Percentiles rank a stretch among this genome's conserved stretches.
phyloP scores from a whole-genome alignment of 1,140 invertebrate species.

The Heliconius eleuchia region DNA sequence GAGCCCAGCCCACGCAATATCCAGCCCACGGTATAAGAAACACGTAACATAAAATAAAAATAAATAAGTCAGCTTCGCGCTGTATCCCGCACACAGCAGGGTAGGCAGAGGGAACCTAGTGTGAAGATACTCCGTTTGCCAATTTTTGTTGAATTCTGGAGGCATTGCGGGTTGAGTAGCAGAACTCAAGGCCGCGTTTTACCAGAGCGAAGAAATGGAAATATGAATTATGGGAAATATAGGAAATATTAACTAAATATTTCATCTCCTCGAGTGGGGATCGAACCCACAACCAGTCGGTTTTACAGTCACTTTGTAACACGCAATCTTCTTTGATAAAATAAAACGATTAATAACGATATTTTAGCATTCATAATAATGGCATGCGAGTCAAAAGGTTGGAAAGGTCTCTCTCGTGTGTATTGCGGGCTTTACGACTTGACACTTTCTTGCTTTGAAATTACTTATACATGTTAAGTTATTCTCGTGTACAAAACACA shows the following conservation, averaged over 20 bases:
- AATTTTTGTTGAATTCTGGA: no score
- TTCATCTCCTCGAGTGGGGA: no score
- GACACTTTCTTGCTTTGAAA: conserved; percentile 1
- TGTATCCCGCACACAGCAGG: no score
- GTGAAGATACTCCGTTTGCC: no score
- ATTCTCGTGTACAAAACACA: not conserved
- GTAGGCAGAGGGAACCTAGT: no score
- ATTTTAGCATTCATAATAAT: not conserved
- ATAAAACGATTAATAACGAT: not conserved
- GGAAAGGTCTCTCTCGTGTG: not conserved
- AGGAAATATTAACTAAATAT: no score
- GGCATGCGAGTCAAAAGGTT: not conserved
- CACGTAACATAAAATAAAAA: not conserved
- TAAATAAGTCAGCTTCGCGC: no score
- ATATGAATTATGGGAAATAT: no score
- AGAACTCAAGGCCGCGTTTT: no score
- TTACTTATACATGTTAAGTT: not conserved
- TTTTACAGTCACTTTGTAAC: not conserved
- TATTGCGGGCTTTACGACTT: not conserved
- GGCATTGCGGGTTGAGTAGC: no score
- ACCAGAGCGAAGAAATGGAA: no score
- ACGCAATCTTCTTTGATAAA: not conserved
- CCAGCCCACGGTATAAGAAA: not conserved
- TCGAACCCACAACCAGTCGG: no score
- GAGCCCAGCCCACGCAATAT: not conserved